Evolutionary conservation across 2,888 invertebrate species (phyloP), one percentile per base, ranked within the genome.

Genomic region (Trichogramma evanescens): DNA sequence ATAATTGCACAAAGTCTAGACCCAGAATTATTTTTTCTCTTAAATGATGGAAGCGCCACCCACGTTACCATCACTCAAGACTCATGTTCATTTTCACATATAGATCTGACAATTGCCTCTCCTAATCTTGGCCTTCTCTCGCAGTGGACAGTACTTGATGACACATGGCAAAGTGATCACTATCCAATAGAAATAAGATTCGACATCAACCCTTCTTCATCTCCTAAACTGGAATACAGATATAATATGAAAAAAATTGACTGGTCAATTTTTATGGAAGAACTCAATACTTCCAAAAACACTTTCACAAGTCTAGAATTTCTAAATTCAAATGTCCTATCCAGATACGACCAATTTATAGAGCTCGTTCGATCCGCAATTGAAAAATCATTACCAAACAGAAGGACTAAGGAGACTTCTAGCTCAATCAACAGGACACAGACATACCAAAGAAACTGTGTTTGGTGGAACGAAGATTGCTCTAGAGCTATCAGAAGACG

Each of bases 391-490:
- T 13, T 13, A 10, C 4, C 49, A 9, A 50, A 4, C 1, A 13
- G 6, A 9, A 6, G 2, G 2, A 48, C 1, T 13, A 13, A 13
- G 1, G 13, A 13, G 13, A 1, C 13, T 13, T 8, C 6, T 9
- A 49, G 6, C 4, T 10, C 6, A 44, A 59, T 13, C 1, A 42
- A 53, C 1, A 46, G 2, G 1, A 4, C 40, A 58, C 4, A 1
- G 9, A 1, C 38, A 39, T 1, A 9, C 7, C 0, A 38, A 6
- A 5, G 9, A 61, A 26, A 61, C 13, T 13, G 13, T 2, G n/a
- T 61, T 1, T 65, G 66, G 62, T 66, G 65, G 65, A 66, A 63
- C 38, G 59, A 59, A 5, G 44, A 53, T 5, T 66, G 66, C 43
- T 50, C 54, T 0, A 63, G 44, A 26, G 62, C 51, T 0, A 26